Base-by-base conservation (phyloP, 2,888 invertebrate genomes). In the Pegoplata infirma region DNA sequence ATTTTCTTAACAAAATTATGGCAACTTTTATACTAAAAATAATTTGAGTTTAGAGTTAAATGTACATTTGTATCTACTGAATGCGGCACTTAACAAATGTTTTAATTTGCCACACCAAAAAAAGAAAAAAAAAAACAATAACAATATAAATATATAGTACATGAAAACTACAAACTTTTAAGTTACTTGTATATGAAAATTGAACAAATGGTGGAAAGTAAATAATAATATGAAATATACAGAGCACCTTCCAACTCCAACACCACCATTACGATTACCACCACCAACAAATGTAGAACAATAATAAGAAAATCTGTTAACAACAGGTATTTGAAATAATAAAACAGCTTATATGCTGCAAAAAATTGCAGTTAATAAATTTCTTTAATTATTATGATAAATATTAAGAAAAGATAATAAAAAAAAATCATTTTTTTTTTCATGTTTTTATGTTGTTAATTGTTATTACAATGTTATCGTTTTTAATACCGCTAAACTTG, bases 11-110 rank as follows among this genome's bases (percentile, higher is more conserved):
- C 84, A 81, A 86, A 87, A 83, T 85, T 85, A 83, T 83, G 81
- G 81, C 87, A 87, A 86, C 88, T 88, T 88, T 84, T 88, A 88
- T 88, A 88, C 86, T 82, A 84, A 85, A 86, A 83, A 76, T 56
- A 59, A 75, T 49, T 56, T 56, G 63, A 66, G 55, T 67, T 64
- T 19, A 23, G 19, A 56, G 68, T 63, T 63, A 28, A 63, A 64
- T 36, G 49, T n/a, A n/a, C n/a, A n/a, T n/a, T n/a, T n/a, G n/a
- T 53, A 47, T 8, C 5, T 58, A 28, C 40, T 17, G 14, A 59
- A 36, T 76, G 61, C 49, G 49, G 76, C 63, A 28, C 51, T 63
- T 25, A 51, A 63, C 46, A 67, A 51, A 56, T 76, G n/a, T n/a
- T n/a, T n/a, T n/a, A n/a, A n/a, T n/a, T 32, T 71, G 75, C 79